Evolutionary conservation across 2,888 invertebrate species (phyloP).

Genomic region (Archips xylosteana): DNA sequence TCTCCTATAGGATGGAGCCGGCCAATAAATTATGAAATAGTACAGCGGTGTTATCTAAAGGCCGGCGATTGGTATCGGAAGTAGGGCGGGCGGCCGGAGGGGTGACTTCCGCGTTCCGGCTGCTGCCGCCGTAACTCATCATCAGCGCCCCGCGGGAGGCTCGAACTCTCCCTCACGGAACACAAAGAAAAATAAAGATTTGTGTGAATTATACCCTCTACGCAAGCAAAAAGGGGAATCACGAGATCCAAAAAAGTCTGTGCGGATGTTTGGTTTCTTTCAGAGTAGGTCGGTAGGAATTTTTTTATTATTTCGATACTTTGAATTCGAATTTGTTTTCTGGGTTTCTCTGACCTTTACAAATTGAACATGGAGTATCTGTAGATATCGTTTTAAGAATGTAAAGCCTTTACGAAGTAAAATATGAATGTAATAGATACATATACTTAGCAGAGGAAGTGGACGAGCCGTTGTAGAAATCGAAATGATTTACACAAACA

Average conservation of each 20-base stretch:
- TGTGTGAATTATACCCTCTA: conserved; percentile 77
- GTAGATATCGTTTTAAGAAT: too few species aligned
- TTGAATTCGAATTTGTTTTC: not conserved
- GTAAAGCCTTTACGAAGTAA: too few species aligned
- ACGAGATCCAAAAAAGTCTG: conserved; percentile 57
- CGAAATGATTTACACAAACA: too few species aligned
- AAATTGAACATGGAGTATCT: too few species aligned
- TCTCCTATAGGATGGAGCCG: conserved; percentile 44
- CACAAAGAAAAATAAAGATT: conserved; percentile 80
- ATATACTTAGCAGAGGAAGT: too few species aligned
- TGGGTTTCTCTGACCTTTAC: not conserved
- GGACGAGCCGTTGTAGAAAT: too few species aligned
- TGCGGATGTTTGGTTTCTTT: not conserved
- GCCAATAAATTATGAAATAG: conserved; percentile 77
- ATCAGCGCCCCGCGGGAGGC: conserved; percentile 76
- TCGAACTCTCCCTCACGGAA: conserved; percentile 62
- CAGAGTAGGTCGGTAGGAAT: not conserved
- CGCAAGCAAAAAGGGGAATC: conserved; percentile 67
- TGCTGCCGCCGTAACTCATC: conserved; percentile 77
- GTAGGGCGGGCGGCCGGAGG: conserved; percentile 74
- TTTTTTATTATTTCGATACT: not conserved
- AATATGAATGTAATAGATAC: too few species aligned
- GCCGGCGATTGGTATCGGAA: conserved; percentile 81
- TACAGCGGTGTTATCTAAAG: conserved; percentile 63
- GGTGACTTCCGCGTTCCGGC: conserved; percentile 76